Conservation (phyloP, 2,888 invertebrate genomes). For the Polymixis lichenea region DNA sequence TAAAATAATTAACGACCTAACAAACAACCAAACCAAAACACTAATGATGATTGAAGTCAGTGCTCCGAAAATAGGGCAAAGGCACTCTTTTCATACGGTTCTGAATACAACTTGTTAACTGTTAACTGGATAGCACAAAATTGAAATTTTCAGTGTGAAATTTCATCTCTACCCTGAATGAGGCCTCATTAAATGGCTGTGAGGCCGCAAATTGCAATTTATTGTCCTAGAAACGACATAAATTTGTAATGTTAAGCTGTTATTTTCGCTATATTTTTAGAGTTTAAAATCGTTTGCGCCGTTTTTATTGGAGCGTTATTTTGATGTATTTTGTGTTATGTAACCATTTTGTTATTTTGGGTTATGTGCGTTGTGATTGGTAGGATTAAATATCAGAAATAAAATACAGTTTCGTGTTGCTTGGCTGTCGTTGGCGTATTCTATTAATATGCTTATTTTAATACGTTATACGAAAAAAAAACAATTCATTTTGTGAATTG, state of each 20-base stretch:
- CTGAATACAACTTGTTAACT: constrained; percentile 69
- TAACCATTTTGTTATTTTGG: not conserved
- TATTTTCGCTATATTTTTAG: constrained; percentile 50
- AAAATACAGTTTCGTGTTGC: not conserved
- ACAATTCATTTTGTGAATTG: not conserved
- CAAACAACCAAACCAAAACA: constrained; percentile 16
- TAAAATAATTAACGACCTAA: constrained; percentile 2
- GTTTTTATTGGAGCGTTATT: constrained; percentile 42
- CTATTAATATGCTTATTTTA: not conserved
- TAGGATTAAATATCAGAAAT: not conserved
- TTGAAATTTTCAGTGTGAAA: constrained; percentile 75
- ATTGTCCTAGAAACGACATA: constrained; percentile 67
- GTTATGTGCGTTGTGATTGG: not conserved
- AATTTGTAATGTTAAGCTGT: constrained; percentile 64
- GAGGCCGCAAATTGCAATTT: constrained; percentile 72
- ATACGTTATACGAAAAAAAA: not conserved
- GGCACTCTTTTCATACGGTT: constrained; percentile 49
- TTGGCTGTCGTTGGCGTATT: not conserved
- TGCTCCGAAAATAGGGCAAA: constrained; percentile 52
- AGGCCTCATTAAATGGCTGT: constrained; percentile 68
- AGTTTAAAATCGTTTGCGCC: constrained; percentile 34
- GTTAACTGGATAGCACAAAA: constrained; percentile 67
- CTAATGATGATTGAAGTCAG: constrained; percentile 52
- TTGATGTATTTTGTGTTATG: constrained; percentile 14
- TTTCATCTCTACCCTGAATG: constrained; percentile 66